phyloP scores from a whole-genome alignment of 2,797 vertebrate genomes.

The Phalanger gymnotis region DNA sequence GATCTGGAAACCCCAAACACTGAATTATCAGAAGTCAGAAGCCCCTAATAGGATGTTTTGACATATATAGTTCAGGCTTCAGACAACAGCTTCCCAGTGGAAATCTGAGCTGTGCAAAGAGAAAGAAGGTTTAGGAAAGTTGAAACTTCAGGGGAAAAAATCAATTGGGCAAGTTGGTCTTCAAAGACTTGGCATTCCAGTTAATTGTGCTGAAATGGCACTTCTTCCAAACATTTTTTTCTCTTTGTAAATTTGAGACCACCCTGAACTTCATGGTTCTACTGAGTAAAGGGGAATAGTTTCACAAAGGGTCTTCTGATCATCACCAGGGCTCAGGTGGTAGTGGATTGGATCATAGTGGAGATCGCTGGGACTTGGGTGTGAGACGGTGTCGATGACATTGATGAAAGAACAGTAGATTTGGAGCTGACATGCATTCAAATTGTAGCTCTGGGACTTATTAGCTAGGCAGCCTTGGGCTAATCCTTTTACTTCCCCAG shows the following conservation, averaged over 20 bases:
- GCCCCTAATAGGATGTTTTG: slow-evolving; percentile 52
- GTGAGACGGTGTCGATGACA: background rate
- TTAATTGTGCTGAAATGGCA: slow-evolving; percentile 1
- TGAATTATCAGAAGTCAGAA: slow-evolving; percentile 55
- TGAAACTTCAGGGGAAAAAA: slow-evolving; percentile 15
- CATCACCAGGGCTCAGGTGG: background rate
- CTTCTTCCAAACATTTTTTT: slow-evolving; percentile 48
- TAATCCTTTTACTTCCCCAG: background rate
- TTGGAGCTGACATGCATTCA: background rate
- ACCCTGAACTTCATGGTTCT: background rate
- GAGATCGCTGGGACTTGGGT: background rate
- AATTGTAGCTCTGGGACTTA: background rate
- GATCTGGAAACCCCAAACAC: slow-evolving; percentile 51
- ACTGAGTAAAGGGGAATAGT: slow-evolving; percentile 5
- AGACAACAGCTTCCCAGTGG: slow-evolving; percentile 63
- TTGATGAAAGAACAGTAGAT: background rate
- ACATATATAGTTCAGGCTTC: slow-evolving; percentile 53
- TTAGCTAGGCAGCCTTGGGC: background rate
- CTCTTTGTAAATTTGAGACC: slow-evolving; percentile 3
- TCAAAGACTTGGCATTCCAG: background rate
- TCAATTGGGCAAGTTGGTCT: slow-evolving; percentile 25
- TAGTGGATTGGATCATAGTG: background rate
- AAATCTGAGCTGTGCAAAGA: background rate
- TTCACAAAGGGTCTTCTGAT: background rate
- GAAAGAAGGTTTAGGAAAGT: slow-evolving; percentile 24